Conservation (phyloP, 2,888 invertebrate species). For the Carcina quercana region DNA sequence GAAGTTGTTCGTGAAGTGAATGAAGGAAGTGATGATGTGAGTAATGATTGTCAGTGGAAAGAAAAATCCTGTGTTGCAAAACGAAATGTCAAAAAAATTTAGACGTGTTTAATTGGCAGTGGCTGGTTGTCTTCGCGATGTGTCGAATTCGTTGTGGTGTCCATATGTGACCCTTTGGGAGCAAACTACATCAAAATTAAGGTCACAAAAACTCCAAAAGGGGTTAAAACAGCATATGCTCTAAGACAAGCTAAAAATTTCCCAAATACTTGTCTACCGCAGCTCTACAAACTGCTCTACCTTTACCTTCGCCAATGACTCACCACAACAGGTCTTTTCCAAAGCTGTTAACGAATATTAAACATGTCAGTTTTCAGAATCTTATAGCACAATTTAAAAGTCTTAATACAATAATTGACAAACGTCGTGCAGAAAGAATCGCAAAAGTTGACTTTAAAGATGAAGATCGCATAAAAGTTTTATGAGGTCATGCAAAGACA, state of each 20-base stretch:
- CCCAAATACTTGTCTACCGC: slow-evolving; percentile 50
- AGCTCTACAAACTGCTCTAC: slow-evolving; percentile 51
- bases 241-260: slow-evolving; percentile 50
- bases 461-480: slow-evolving; percentile 14
- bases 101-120: no score
- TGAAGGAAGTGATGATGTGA: no score
- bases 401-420: slow-evolving; percentile 8
- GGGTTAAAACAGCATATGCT: slow-evolving; percentile 35
- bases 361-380: slow-evolving; percentile 11
- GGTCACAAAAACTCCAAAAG: slow-evolving; percentile 28
- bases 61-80: no score
- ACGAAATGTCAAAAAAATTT: no score
- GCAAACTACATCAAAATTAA: slow-evolving; percentile 23
- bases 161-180: slow-evolving; percentile 25
- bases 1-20: no score
- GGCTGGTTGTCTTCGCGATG: slow-evolving; percentile 7
- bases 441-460: no score
- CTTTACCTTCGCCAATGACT: slow-evolving; percentile 63
- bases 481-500: slow-evolving; percentile 51
- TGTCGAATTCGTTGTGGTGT: slow-evolving; percentile 31
- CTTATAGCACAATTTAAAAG: slow-evolving; percentile 2
- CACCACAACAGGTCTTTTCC: slow-evolving; percentile 73
- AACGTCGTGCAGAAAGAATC: slow-evolving; percentile 11
- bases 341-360: slow-evolving; percentile 64
- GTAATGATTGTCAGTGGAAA: no score